Evolutionary conservation across 1,140 invertebrate genomes (phyloP), one percentile per base, ranked within the genome.

Genomic region (Lutraria rhynchaena): DNA sequence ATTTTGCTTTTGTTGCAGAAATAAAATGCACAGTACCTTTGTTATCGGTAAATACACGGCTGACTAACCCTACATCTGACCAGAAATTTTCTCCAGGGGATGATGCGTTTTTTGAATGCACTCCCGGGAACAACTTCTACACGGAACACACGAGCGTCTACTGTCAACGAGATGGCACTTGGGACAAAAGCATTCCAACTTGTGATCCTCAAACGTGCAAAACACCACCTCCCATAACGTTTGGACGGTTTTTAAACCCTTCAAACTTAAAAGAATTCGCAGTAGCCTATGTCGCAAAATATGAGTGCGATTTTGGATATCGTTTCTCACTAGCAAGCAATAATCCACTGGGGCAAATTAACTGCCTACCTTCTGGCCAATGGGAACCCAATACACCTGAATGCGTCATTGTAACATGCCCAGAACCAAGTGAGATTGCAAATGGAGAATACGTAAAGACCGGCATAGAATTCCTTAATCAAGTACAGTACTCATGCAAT

Each of bases 401-500:
- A 37, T 91, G 90, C 69, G 57, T 63, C 11, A 49, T 85, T 15
- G 76, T 88, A 3, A 67, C 44, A 7, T 91, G 90, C 77, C 75
- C 70, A 17, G 71, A 83, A 7, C 88, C 89, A 29, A 83, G 85
- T 13, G 31, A 53, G 27, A 77, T 91, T 1, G 37, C 83, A 9
- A 77, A 89, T 82, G 86, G 85, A 51, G 63, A 41, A 15, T 55
- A 61, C 13, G 46, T 53, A 19, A 41, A 73, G 5, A 82, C 76
- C 7, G 53, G 97, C 0, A 96, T 95, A 1, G 33, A 51, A 13
- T 88, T 83, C 53, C 57, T 85, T 0, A 76, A 77, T 22, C 57
- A 58, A 4, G 87, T 86, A 0, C 93, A 97, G 3, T 98, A 98
- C 88, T 95, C 96, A 81, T 98, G 97, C 89, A 94, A 96, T 35